Percentiles rank a stretch among this genome's conserved stretches.
These are phyloP conservation scores for Colostygia pectinataria DNA, from an alignment of 2,888 invertebrate species.

Conservation along the genomic window DNA sequence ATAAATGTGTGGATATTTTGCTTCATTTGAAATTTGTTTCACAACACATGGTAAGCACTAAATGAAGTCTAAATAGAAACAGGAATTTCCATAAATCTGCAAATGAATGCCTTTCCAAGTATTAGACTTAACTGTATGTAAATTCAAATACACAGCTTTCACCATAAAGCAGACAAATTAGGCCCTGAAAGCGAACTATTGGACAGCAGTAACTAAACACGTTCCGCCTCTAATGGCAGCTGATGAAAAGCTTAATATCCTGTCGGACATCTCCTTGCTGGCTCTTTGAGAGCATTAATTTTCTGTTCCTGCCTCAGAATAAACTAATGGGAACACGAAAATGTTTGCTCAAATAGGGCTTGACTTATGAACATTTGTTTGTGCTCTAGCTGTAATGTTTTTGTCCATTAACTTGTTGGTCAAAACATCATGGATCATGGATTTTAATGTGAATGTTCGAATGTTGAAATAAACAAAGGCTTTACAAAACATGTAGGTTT, in stretches of 20 bases:
- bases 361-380: slow-evolving; percentile 21
- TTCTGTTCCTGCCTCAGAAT: slow-evolving; percentile 57
- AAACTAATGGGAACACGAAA: slow-evolving; percentile 51
- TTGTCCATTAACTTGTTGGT: too few species aligned
- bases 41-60: slow-evolving; percentile 3
- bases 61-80: slow-evolving; percentile 17
- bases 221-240: slow-evolving; percentile 49
- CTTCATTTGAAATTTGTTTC: not conserved
- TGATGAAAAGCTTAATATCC: slow-evolving; percentile 70
- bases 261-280: slow-evolving; percentile 47
- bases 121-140: slow-evolving; percentile 27
- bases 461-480: slow-evolving; percentile 12
- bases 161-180: slow-evolving; percentile 43
- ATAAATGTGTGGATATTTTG: not conserved
- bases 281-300: slow-evolving; percentile 67
- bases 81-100: slow-evolving; percentile 20
- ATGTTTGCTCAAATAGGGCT: slow-evolving; percentile 26
- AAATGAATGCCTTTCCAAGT: slow-evolving; percentile 20
- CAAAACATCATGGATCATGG: too few species aligned
- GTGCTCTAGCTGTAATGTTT: slow-evolving; percentile 26
- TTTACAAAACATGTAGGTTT: slow-evolving; percentile 20
- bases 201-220: slow-evolving; percentile 36
- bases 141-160: slow-evolving; percentile 34
- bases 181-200: slow-evolving; percentile 38
- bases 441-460: too few species aligned